Conservation (phyloP, 1,140 invertebrate species). For the Wasmannia auropunctata region DNA sequence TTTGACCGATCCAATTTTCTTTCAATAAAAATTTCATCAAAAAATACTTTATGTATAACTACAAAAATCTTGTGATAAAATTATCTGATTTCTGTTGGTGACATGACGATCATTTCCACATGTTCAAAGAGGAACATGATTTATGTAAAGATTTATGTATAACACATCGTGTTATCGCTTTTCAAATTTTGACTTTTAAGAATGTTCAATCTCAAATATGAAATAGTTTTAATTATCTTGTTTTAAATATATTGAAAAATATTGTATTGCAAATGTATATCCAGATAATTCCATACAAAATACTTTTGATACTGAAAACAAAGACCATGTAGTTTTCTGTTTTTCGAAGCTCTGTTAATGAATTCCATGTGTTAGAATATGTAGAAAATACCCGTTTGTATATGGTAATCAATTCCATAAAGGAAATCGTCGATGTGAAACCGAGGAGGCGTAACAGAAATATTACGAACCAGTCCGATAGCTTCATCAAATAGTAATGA, state of each 20-base stretch:
- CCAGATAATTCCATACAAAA: not conserved
- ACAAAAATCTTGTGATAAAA: not conserved
- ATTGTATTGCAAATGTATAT: not conserved
- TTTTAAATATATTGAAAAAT: not conserved
- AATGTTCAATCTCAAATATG: not conserved
- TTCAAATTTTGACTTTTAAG: not conserved
- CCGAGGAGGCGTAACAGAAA: slow-evolving; percentile 19
- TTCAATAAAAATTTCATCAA: not conserved
- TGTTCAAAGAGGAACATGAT: not conserved
- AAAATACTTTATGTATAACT: not conserved
- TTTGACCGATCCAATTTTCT: not conserved
- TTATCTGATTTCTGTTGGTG: not conserved
- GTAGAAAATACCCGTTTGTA: not conserved
- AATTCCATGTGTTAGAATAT: slow-evolving; percentile 22
- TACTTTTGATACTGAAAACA: not conserved
- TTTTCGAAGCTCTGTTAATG: not conserved
- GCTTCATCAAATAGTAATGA: slow-evolving; percentile 54
- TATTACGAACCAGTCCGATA: slow-evolving; percentile 20
- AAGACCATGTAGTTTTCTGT: not conserved
- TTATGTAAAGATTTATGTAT: too few species aligned
- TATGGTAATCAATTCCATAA: not conserved
- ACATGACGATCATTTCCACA: not conserved
- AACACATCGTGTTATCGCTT: too few species aligned
- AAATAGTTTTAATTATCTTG: not conserved
- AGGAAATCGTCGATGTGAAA: not conserved